phyloP scores from a whole-genome alignment of 2,797 vertebrate genomes.

The Centropyge bicolor region DNA sequence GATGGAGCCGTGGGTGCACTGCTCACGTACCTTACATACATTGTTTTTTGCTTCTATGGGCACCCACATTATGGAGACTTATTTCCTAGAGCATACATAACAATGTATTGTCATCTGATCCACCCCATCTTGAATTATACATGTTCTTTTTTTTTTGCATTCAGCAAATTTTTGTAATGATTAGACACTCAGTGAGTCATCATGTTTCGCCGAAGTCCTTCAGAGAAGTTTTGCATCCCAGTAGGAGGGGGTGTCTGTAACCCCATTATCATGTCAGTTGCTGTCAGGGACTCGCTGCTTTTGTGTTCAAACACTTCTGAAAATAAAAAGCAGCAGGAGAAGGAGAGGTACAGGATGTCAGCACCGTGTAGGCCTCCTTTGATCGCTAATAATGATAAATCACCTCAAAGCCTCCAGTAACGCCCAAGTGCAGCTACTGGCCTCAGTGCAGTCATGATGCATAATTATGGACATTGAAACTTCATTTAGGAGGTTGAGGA shows the following conservation, averaged over 20 bases:
- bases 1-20: slow-evolving; percentile 2
- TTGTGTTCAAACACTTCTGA: slow-evolving; percentile 9
- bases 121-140: not conserved
- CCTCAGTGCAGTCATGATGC: slow-evolving; percentile 35
- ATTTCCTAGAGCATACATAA: slow-evolving; percentile 7
- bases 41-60: slow-evolving; percentile 1
- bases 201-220: not conserved
- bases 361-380: slow-evolving; percentile 31
- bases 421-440: slow-evolving; percentile 18
- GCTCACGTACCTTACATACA: slow-evolving; percentile 3
- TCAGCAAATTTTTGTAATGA: not conserved
- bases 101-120: not conserved
- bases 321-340: slow-evolving; percentile 13
- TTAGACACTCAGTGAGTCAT: not conserved
- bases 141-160: slow-evolving; percentile 5
- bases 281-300: slow-evolving; percentile 5
- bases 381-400: slow-evolving; percentile 57
- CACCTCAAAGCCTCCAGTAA: slow-evolving; percentile 32
- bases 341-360: slow-evolving; percentile 28
- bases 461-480: slow-evolving; percentile 54
- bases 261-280: not conserved
- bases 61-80: not conserved
- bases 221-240: not conserved
- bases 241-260: not conserved
- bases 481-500: slow-evolving; percentile 49